phyloP scores from a whole-genome alignment of 2,113 vertebrate genomes.

The Redunca redunca region DNA sequence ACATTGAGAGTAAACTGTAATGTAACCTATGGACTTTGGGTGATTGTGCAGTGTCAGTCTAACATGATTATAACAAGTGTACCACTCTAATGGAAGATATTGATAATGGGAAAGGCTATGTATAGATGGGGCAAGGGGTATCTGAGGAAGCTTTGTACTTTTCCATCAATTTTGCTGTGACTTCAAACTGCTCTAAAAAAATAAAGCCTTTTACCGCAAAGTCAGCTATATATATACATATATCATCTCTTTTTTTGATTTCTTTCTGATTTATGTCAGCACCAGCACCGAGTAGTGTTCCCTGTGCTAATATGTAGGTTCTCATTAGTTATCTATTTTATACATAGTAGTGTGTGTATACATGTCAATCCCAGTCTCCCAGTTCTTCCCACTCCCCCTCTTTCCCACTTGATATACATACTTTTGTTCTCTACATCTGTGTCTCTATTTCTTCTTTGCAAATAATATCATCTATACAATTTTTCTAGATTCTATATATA shows the following conservation, averaged over 20 bases:
- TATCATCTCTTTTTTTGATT: neutral
- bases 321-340: neutral
- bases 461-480: neutral
- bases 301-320: neutral
- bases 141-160: neutral
- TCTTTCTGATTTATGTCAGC: neutral
- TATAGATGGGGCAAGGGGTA: neutral
- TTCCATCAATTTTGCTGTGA: neutral
- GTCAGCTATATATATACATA: neutral
- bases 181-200: neutral
- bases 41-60: neutral
- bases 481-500: neutral
- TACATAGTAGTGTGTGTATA: neutral
- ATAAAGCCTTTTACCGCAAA: neutral
- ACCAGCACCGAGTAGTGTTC: accelerated
- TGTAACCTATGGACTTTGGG: neutral
- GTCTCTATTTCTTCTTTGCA: neutral
- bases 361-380: neutral
- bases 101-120: neutral
- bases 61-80: neutral
- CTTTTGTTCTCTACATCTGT: neutral
- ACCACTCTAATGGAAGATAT: neutral
- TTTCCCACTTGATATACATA: neutral
- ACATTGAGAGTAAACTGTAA: neutral
- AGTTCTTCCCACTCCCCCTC: neutral